A percentile compares a stretch with the other conserved stretches of the same genome.
phyloP scores from a whole-genome alignment of 2,113 vertebrate species.

The Cynocephalus volans region DNA sequence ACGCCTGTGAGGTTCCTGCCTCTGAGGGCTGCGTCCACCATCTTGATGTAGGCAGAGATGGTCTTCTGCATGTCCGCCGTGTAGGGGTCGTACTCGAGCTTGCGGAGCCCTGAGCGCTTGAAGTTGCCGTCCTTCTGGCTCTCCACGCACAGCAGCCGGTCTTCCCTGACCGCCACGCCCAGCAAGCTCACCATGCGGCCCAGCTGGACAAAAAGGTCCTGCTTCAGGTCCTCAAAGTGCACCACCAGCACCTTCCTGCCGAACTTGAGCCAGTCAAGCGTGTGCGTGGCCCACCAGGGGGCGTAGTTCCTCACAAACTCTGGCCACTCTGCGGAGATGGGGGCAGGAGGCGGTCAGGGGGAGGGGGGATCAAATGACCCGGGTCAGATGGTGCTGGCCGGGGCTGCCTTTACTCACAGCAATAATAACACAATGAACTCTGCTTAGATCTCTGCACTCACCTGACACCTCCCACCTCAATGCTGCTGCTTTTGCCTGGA shows the following conservation, averaged over 20 bases:
- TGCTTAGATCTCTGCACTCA: fast-evolving
- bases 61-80: slow-evolving; percentile 93
- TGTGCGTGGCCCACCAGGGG: slow-evolving; percentile 98
- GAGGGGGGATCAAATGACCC: not conserved
- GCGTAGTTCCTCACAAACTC: slow-evolving; percentile 98
- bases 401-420: fast-evolving
- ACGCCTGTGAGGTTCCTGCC: slow-evolving; percentile 94
- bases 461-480: fast-evolving
- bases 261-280: slow-evolving; percentile 96
- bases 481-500: not conserved
- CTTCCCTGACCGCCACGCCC: slow-evolving; percentile 92
- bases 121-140: slow-evolving; percentile 99
- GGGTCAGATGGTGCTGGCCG: fast-evolving
- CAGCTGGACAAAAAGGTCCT: slow-evolving; percentile 94
- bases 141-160: slow-evolving; percentile 97
- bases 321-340: slow-evolving; percentile 94
- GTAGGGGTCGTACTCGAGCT: slow-evolving; percentile 97
- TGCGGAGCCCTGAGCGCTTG: slow-evolving; percentile 96
- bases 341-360: not conserved
- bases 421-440: fast-evolving
- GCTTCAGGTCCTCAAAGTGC: slow-evolving; percentile 96
- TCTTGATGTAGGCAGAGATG: slow-evolving; percentile 94
- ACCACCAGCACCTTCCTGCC: slow-evolving; percentile 96
- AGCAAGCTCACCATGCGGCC: slow-evolving; percentile 95
- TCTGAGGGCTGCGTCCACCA: slow-evolving; percentile 92